phyloP scores from a whole-genome alignment of 2,797 vertebrate species.

The Pithecia hirsuta region DNA sequence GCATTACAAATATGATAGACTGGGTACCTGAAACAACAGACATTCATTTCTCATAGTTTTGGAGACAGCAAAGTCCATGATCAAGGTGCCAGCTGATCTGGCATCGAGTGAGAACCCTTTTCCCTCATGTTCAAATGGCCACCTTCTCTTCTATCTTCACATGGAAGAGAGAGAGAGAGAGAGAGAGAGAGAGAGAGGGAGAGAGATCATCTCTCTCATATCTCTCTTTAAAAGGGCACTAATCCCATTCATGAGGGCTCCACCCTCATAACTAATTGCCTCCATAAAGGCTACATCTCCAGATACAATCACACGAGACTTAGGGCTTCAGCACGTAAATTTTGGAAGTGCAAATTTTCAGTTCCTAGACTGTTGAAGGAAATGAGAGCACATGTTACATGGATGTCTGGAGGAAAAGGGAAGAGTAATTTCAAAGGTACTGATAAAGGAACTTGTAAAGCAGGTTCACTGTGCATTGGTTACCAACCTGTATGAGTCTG shows the following conservation, averaged over 20 bases:
- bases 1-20: neutral
- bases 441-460: neutral
- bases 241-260: neutral
- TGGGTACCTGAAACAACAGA: neutral
- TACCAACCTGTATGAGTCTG: neutral
- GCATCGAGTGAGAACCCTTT: accelerated
- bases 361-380: neutral
- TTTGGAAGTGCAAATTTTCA: neutral
- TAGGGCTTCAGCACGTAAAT: neutral
- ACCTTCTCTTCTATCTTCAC: neutral
- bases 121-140: neutral
- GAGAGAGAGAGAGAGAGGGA: neutral
- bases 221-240: neutral
- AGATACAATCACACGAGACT: neutral
- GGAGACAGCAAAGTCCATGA: neutral
- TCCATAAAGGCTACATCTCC: neutral
- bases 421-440: neutral
- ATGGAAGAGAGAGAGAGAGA: neutral
- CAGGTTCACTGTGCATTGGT: neutral
- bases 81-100: neutral
- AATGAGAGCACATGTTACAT: neutral
- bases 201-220: neutral
- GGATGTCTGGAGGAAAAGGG: neutral
- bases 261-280: neutral
- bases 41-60: neutral